Evolutionary conservation across 2,888 invertebrate species (phyloP).

Genomic region (Synergus japonicus): DNA sequence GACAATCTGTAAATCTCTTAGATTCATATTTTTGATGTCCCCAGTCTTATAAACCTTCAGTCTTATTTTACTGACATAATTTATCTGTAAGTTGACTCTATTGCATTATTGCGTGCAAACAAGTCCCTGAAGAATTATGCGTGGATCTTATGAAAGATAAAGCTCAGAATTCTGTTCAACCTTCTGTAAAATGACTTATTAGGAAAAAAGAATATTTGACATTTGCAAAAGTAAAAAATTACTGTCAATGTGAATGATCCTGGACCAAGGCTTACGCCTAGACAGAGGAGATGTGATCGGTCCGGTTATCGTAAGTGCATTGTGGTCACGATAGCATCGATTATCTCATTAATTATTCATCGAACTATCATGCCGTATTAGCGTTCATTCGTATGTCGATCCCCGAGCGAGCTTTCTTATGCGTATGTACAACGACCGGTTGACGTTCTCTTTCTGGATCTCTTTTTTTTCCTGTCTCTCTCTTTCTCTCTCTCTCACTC

Average conservation of each 20-base stretch:
- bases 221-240: background rate
- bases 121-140: background rate
- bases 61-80: background rate
- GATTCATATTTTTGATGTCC: background rate
- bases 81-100: background rate
- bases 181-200: background rate
- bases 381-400: constrained; percentile 42
- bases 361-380: constrained; percentile 41
- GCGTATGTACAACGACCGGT: constrained; percentile 21
- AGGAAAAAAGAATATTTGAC: background rate
- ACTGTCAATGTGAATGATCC: constrained; percentile 8
- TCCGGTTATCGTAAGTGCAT: constrained; percentile 41
- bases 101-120: background rate
- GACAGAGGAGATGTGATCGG: background rate
- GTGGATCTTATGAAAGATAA: background rate
- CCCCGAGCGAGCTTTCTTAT: constrained; percentile 12
- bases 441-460: constrained; percentile 25
- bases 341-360: constrained; percentile 49
- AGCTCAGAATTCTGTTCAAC: background rate
- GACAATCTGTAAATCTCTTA: background rate
- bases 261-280: background rate
- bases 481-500: background rate
- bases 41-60: background rate
- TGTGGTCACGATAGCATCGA: constrained; percentile 46
- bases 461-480: constrained; percentile 4